Evolutionary conservation across 2,113 vertebrate genomes (phyloP), one percentile per base, ranked within the genome.

Genomic region (Tonatia bakeri): DNA sequence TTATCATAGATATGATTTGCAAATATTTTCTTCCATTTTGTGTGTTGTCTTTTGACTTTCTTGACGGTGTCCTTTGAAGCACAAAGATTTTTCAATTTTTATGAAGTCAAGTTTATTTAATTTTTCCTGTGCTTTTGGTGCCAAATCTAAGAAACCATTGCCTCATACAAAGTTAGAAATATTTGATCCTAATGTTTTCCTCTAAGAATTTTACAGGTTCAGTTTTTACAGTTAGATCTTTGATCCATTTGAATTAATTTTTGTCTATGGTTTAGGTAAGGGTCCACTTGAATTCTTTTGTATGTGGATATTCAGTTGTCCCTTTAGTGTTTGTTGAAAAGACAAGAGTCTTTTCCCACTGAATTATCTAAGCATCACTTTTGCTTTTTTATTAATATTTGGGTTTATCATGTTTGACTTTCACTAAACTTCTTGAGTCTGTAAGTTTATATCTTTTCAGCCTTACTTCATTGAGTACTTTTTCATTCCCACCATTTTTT

Each of bases 361-460:
- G 52, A 67, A 45, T 87, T 87, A 69, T 43, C 31, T 65, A 33
- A 31, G 52, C 12, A 67, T 12, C 16, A 52, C 54, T 73, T 56
- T n/a, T 95, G 86, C 52, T 73, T 94, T 87, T 33, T 50, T 82
- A 77, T 79, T 89, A 92, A 65, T 84, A 79, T 80, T 85, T 72
- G 67, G 36, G 31, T 92, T 97, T 85, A 47, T 83, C 36, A 28
- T 72, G 31, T 83, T 65, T 59, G 45, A 84, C 10, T 20, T 89
- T 90, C 43, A 76, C 43, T 81, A 61, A 81, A 85, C 38, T 92
- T 81, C 36, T 86, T 90, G 22, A 86, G 69, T 52, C 64, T 87
- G 10, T 43, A 22, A 56, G 54, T 56, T 56, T 56, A 56, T 20
- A 56, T 22, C 54, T 59, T 87, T 79, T 20, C 14, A 43, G 24